Conservation (phyloP, 2,797 vertebrate species). For the Xerus rutilus region DNA sequence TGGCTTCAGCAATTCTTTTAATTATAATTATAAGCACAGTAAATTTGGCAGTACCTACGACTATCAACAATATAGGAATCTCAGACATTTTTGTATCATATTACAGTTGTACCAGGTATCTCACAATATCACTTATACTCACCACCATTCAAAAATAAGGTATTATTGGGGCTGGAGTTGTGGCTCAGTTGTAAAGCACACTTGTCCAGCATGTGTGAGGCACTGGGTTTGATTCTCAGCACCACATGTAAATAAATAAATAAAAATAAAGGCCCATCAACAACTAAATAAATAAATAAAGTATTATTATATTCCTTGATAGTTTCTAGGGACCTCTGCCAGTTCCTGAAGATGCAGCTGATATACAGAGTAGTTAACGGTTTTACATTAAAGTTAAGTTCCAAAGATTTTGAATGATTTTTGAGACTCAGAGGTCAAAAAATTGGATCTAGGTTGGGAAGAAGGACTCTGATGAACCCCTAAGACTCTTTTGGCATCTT, state of each 20-base stretch:
- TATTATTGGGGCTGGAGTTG: too few relatives aligned
- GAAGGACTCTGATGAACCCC: not conserved
- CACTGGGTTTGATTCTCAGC: too few relatives aligned
- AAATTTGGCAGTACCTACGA: not conserved
- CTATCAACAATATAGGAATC: constrained; percentile 11
- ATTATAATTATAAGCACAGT: constrained; percentile 35
- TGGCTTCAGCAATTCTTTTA: constrained; percentile 41
- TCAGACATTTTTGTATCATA: constrained; percentile 14
- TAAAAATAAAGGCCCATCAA: not conserved
- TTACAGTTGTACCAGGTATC: not conserved
- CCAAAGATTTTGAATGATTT: constrained; percentile 46
- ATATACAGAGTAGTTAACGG: not conserved
- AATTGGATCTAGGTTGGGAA: not conserved
- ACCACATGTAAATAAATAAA: too few relatives aligned
- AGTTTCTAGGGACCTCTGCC: not conserved
- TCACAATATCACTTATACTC: not conserved
- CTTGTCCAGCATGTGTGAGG: too few relatives aligned
- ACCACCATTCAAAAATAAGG: constrained; percentile 21
- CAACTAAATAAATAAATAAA: not conserved
- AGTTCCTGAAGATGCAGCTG: not conserved
- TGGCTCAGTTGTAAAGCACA: too few relatives aligned
- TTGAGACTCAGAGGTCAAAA: not conserved
- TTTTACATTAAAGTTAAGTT: constrained; percentile 46
- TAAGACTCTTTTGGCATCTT: not conserved
- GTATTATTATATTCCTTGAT: not conserved